Conservation (phyloP, 2,888 invertebrate genomes). For the Protophormia terraenovae region DNA sequence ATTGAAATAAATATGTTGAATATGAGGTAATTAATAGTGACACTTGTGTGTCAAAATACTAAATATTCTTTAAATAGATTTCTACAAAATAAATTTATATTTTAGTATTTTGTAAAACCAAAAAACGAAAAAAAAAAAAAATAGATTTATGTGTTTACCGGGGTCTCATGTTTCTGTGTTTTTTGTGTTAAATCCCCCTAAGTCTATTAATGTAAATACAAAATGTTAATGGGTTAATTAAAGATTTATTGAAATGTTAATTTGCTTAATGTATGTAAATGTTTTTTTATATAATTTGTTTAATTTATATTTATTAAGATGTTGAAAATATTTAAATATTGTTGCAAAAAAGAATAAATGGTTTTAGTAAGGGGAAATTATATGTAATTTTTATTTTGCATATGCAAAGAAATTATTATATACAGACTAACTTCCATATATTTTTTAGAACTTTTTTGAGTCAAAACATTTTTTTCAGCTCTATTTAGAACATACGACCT, state of each 20-base stretch:
- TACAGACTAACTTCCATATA: too few relatives aligned
- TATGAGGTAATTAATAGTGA: slow-evolving; percentile 67
- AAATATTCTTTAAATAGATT: slow-evolving; percentile 4
- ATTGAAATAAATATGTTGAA: slow-evolving; percentile 20
- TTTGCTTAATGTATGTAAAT: slow-evolving; percentile 5
- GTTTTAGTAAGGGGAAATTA: too few relatives aligned
- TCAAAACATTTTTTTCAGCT: too few relatives aligned
- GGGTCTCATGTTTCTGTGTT: slow-evolving; percentile 5
- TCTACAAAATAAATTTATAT: too few relatives aligned
- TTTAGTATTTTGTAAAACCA: too few relatives aligned
- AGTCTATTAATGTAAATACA: background rate
- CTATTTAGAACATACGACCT: too few relatives aligned
- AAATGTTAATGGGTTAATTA: slow-evolving; percentile 57
- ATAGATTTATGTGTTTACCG: slow-evolving; percentile 28
- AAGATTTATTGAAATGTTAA: slow-evolving; percentile 39
- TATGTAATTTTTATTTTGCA: too few relatives aligned
- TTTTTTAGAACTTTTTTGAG: too few relatives aligned
- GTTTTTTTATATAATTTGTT: background rate
- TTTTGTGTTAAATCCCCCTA: background rate
- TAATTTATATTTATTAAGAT: background rate
- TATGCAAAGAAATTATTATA: too few relatives aligned
- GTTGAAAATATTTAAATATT: too few relatives aligned
- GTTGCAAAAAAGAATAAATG: too few relatives aligned
- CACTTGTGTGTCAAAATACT: slow-evolving; percentile 66
- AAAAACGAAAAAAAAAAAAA: background rate